Evolutionary conservation across 2,888 invertebrate genomes (phyloP).

Genomic region (Nomada hirtipes): DNA sequence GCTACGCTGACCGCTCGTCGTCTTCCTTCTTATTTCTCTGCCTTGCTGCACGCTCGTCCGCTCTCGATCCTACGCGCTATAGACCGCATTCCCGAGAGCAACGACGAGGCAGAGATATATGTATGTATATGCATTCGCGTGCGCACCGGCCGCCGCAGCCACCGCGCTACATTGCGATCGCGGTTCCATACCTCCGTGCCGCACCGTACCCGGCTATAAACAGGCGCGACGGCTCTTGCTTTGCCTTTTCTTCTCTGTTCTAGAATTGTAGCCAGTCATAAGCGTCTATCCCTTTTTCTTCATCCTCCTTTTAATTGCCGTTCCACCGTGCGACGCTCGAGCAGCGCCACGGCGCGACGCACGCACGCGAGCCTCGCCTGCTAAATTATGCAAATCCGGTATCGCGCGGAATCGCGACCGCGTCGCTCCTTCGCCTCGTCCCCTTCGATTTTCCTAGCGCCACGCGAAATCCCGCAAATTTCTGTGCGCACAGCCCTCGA

Average conservation of each 20-base stretch:
- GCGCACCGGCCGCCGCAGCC: slow-evolving; percentile 69
- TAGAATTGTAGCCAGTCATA: slow-evolving; percentile 20
- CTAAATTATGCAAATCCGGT: slow-evolving; percentile 14
- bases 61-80: slow-evolving; percentile 76
- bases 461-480: slow-evolving; percentile 21
- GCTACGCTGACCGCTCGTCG: slow-evolving; percentile 50
- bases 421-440: background rate
- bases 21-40: slow-evolving; percentile 54
- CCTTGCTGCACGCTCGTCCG: slow-evolving; percentile 62
- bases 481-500: slow-evolving; percentile 8
- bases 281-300: background rate
- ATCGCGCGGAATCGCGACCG: background rate
- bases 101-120: slow-evolving; percentile 75
- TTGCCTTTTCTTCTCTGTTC: slow-evolving; percentile 12
- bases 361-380: background rate
- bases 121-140: slow-evolving; percentile 69
- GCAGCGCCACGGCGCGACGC: background rate
- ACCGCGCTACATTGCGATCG: slow-evolving; percentile 55
- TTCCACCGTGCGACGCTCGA: background rate
- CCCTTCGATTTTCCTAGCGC: slow-evolving; percentile 2
- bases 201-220: slow-evolving; percentile 13
- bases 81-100: slow-evolving; percentile 76
- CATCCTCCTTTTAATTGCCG: slow-evolving; percentile 21
- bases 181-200: slow-evolving; percentile 4
- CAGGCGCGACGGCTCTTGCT: slow-evolving; percentile 10